phyloP scores from a whole-genome alignment of 2,888 invertebrate genomes.

The Ophion ellenae region DNA sequence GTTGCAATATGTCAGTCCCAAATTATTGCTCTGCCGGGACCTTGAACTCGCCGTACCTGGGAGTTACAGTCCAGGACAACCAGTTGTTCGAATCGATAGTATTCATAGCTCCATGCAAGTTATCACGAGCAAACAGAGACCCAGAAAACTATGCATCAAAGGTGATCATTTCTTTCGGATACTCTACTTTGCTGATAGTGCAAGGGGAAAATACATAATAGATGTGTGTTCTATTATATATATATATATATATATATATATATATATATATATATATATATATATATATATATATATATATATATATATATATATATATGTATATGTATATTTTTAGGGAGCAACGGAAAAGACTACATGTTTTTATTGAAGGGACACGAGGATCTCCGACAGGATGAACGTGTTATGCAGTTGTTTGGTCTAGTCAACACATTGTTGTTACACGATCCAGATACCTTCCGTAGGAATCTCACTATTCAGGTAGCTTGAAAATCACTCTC shows the following conservation, averaged over 20 bases:
- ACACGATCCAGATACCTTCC: constrained; percentile 97
- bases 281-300: neutral
- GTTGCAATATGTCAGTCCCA: constrained; percentile 97
- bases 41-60: constrained; percentile 99
- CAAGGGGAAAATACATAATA: neutral
- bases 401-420: constrained; percentile 99
- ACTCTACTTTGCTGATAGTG: neutral
- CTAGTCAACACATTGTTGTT: constrained; percentile 97
- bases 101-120: constrained; percentile 97
- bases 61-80: constrained; percentile 97
- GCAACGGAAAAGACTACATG: constrained; percentile 99
- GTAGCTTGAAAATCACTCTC: constrained; percentile 71
- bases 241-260: no score
- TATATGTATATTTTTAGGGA: constrained; percentile 86
- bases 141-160: constrained; percentile 95
- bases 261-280: no score
- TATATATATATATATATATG: neutral
- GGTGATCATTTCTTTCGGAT: constrained; percentile 82
- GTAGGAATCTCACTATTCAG: constrained; percentile 91
- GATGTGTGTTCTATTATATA: neutral
- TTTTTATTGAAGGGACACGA: constrained; percentile 99
- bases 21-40: constrained; percentile 94
- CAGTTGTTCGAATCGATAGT: constrained; percentile 93
- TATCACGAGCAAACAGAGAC: constrained; percentile 98
- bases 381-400: constrained; percentile 98